Evolutionary conservation across 2,797 vertebrate genomes (phyloP).

Genomic region (Eulemur rubriventer): DNA sequence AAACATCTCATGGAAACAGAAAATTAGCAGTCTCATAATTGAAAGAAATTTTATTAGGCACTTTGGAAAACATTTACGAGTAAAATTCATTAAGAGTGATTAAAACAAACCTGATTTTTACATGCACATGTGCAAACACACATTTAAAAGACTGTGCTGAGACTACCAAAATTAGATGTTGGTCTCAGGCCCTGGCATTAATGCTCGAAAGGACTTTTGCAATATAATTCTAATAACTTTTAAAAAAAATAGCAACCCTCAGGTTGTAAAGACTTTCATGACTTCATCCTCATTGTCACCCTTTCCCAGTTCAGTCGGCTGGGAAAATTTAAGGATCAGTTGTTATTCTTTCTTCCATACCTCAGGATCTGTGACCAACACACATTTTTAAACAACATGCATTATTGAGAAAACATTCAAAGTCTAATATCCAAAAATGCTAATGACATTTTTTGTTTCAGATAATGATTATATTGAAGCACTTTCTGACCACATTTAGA

Average conservation of each 20-base stretch:
- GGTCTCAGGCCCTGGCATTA: background rate
- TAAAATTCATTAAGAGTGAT: slow-evolving; percentile 7
- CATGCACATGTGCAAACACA: rapidly evolving
- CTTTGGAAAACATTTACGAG: slow-evolving; percentile 39
- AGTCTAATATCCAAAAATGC: background rate
- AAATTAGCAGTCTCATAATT: slow-evolving; percentile 27
- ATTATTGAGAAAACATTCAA: background rate
- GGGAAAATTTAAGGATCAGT: background rate
- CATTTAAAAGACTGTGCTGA: background rate
- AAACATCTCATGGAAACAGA: slow-evolving; percentile 63
- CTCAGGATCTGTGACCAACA: background rate
- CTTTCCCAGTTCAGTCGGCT: background rate
- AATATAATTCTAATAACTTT: background rate
- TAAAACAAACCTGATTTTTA: background rate
- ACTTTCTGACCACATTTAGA: background rate
- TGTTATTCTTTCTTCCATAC: background rate
- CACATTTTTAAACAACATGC: background rate
- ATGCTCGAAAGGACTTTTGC: background rate
- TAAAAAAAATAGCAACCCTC: background rate
- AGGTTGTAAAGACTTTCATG: background rate
- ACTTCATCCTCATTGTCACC: background rate
- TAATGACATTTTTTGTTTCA: background rate
- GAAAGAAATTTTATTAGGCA: slow-evolving; percentile 14
- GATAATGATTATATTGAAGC: slow-evolving; percentile 36
- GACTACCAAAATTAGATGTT: background rate